Percentiles rank a stretch among this genome's conserved stretches.
Conservation (phyloP, 1,140 invertebrate species). For the Diabrotica virgifera region DNA sequence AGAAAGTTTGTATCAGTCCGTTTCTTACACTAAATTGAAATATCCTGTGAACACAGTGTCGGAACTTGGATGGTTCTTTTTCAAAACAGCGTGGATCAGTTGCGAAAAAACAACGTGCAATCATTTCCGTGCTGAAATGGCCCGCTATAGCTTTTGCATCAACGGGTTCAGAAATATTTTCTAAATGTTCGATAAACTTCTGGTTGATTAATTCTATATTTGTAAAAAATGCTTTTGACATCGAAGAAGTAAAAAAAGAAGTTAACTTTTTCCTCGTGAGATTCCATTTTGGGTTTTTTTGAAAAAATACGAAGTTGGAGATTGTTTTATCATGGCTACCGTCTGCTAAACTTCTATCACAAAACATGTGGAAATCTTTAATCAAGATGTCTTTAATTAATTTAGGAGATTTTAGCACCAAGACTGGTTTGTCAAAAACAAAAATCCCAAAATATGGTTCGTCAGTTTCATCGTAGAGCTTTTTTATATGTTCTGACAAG, state of each 20-base stretch:
- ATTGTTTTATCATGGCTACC: conserved; percentile 45
- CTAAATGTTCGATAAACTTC: conserved; percentile 27
- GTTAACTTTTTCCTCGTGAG: conserved; percentile 44
- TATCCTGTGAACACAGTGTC: conserved; percentile 27
- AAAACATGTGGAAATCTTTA: conserved; percentile 55
- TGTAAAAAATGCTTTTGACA: conserved; percentile 49
- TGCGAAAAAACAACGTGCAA: conserved; percentile 50
- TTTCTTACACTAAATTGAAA: conserved; percentile 24
- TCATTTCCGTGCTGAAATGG: conserved; percentile 54
- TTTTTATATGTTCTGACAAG: conserved; percentile 28
- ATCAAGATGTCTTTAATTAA: conserved; percentile 43
- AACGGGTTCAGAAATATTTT: conserved; percentile 3
- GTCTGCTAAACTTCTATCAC: conserved; percentile 41
- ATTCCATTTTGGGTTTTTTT: conserved; percentile 45
- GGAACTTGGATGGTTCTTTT: conserved; percentile 47
- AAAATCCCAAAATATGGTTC: conserved; percentile 45
- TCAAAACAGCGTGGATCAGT: conserved; percentile 47
- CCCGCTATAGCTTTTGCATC: conserved; percentile 39
- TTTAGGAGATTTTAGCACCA: conserved; percentile 53
- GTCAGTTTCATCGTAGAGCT: conserved; percentile 36
- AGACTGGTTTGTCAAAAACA: conserved; percentile 32
- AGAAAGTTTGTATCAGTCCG: not conserved
- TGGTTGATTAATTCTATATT: conserved; percentile 38
- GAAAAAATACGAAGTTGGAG: conserved; percentile 37
- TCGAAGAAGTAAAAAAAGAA: conserved; percentile 47